phyloP scores from a whole-genome alignment of 2,113 vertebrate species.

The Macrotis lagotis region DNA sequence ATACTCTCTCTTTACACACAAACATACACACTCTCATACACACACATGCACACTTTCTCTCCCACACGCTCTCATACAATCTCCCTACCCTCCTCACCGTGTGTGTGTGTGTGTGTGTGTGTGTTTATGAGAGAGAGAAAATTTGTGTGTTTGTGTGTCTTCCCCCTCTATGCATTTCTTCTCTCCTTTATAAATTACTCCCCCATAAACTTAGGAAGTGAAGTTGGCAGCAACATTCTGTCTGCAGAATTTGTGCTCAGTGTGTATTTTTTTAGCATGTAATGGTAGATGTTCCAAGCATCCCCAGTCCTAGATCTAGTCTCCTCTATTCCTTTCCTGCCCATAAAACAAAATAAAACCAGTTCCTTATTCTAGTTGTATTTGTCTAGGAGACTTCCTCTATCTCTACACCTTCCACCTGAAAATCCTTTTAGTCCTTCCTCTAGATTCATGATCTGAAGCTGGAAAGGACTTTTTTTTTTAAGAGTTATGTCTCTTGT shows the following conservation, averaged over 20 bases:
- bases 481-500: background rate
- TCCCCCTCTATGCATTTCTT: background rate
- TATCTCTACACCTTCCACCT: background rate
- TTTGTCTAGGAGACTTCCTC: background rate
- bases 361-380: background rate
- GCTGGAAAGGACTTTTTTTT: constrained; percentile 13
- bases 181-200: background rate
- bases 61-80: no score
- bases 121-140: no score
- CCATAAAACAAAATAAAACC: background rate
- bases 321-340: background rate
- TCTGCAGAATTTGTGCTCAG: constrained; percentile 4
- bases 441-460: constrained; percentile 15
- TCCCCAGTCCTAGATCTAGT: background rate
- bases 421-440: constrained; percentile 33
- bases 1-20: no score
- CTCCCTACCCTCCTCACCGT: no score
- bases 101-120: no score
- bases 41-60: no score
- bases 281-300: background rate
- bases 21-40: no score
- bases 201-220: background rate
- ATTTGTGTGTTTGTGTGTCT: no score
- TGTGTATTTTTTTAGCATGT: background rate
- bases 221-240: background rate